These are phyloP conservation scores for Drosophila lacteicornis DNA, from an alignment of 1,140 invertebrate genomes.

Conservation along the genomic window DNA sequence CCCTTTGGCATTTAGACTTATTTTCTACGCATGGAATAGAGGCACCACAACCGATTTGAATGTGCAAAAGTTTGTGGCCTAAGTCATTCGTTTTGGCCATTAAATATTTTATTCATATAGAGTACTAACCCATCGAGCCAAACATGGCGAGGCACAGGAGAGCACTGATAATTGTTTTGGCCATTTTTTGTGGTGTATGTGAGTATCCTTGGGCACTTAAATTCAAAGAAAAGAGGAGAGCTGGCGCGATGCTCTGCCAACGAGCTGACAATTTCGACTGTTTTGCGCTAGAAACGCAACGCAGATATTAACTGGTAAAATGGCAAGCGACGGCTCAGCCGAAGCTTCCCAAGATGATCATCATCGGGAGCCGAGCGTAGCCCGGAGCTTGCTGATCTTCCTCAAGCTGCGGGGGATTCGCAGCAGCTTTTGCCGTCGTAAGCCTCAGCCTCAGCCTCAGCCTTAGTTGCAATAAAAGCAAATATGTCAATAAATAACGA, in stretches of 20 bases:
- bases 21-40: background rate
- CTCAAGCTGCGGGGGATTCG: conserved; percentile 48
- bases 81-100: conserved; percentile 55
- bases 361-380: conserved; percentile 22
- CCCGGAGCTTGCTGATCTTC: conserved; percentile 59
- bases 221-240: conserved; percentile 26
- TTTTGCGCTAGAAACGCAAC: conserved; percentile 74
- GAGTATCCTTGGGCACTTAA: conserved; percentile 50
- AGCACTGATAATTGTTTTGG: conserved; percentile 77
- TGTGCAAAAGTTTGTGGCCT: conserved; percentile 57
- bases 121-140: conserved; percentile 82
- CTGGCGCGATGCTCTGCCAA: conserved; percentile 69
- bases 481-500: conserved; percentile 77
- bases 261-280: conserved; percentile 81
- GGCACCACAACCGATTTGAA: conserved; percentile 33
- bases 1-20: background rate
- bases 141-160: conserved; percentile 80
- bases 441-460: conserved; percentile 13
- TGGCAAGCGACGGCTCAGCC: conserved; percentile 36
- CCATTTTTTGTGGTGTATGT: conserved; percentile 56
- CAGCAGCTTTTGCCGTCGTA: conserved; percentile 52
- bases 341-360: conserved; percentile 31
- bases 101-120: conserved; percentile 1
- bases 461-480: conserved; percentile 66
- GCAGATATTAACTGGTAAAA: conserved; percentile 74